Base-by-base conservation (phyloP, 2,113 vertebrate species). In the Etia nguti region DNA sequence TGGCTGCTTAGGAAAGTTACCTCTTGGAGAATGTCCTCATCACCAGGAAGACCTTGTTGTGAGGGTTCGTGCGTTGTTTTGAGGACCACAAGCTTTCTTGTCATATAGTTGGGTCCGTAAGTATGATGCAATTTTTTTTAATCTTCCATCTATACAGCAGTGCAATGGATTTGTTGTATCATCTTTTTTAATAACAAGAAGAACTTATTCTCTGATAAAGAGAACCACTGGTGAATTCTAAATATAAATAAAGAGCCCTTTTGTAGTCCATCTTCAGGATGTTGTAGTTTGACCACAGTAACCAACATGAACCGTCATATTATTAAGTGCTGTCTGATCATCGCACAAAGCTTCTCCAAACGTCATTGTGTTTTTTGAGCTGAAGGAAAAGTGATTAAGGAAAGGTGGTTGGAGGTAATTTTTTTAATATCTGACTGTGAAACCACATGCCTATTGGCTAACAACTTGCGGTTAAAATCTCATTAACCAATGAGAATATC, bases 1-100 rank as follows among this genome's bases (percentile, higher is more conserved):
- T 86, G 29, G 82, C 50, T 46, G 31, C 81, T 91, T 75, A 83
- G 57, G 36, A 89, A 73, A 15, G 70, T 65, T 10, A 57, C 34
- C 36, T 82, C n/a, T 75, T 77, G 56, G 52, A 84, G 83, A 38
- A 80, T 83, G 41, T 83, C 48, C 62, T 83, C 20, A 41, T 86
- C 73, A 77, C 16, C 50, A 36, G 12, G 26, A 60, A 36, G 48
- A 79, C 70, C 41, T 79, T 84, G 6, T 50, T 50, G 16, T 2
- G 26, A 29, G 43, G 16, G 16, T 20, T 50, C 10, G 50, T 54
- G 50, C 10, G 20, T 54, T 52, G 46, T 77, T 50, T 77, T 77
- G 46, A 31, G 11, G 26, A 48, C 10, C 20, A 22, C 52, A 10
- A 22, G 10, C 20, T 5, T 22, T 55, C 4, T 77, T 5, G 16